Evolutionary conservation across 2,888 invertebrate genomes (phyloP).

Genomic region (Chrysomela aeneicollis): DNA sequence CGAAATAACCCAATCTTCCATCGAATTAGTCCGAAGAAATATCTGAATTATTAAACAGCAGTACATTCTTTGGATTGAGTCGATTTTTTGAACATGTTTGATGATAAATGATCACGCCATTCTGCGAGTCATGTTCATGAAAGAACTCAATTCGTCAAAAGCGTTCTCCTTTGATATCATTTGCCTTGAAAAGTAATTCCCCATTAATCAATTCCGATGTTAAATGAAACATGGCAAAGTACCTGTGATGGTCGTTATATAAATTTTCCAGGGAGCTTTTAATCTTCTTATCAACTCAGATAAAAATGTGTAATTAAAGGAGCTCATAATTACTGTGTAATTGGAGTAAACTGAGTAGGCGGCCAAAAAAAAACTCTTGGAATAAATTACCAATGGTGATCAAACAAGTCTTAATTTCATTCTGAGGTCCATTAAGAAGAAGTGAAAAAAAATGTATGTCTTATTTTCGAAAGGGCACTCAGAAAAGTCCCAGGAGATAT

Average conservation of each 20-base stretch:
- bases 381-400: neutral
- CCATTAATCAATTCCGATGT: conserved; percentile 6
- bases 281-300: neutral
- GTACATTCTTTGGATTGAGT: too few relatives aligned
- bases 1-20: too few relatives aligned
- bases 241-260: neutral
- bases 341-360: neutral
- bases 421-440: neutral
- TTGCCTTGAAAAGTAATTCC: neutral
- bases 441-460: neutral
- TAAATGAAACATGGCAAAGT: neutral
- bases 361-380: neutral
- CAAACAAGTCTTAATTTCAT: neutral
- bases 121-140: neutral
- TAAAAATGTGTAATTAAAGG: conserved; percentile 7
- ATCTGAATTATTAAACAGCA: too few relatives aligned
- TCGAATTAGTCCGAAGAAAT: too few relatives aligned
- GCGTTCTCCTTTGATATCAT: neutral
- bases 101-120: neutral
- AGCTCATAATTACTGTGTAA: conserved; percentile 12
- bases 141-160: neutral
- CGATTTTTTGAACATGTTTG: too few relatives aligned
- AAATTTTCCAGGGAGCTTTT: neutral
- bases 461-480: too few relatives aligned
- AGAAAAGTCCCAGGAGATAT: too few relatives aligned